Evolutionary conservation across 2,888 invertebrate species (phyloP).

Genomic region (Notocelia uddmanniana): DNA sequence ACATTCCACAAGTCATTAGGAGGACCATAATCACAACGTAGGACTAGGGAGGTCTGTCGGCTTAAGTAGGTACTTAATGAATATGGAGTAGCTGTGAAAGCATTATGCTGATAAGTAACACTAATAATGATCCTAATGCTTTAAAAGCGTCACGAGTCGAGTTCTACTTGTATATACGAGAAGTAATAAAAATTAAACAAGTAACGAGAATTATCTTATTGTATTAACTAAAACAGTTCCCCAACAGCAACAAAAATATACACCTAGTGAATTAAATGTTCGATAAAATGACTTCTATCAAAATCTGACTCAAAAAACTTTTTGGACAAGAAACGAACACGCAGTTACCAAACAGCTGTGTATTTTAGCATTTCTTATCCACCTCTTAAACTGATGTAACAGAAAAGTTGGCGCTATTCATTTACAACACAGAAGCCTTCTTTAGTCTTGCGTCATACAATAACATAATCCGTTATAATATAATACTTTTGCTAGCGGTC

Average conservation of each 20-base stretch:
- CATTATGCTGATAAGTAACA: slow-evolving; percentile 8
- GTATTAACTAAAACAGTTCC: background rate
- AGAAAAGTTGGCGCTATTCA: background rate
- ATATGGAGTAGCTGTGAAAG: slow-evolving; percentile 32
- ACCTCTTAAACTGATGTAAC: background rate
- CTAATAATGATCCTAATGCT: background rate
- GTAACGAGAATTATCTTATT: background rate
- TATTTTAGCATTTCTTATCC: background rate
- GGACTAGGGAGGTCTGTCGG: slow-evolving; percentile 14
- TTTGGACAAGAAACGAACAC: background rate
- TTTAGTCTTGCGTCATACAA: slow-evolving; percentile 16
- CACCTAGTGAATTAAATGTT: too few relatives aligned
- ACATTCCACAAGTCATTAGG: slow-evolving; percentile 40
- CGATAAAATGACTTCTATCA: background rate
- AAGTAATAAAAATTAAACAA: too few relatives aligned
- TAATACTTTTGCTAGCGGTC: slow-evolving; percentile 15
- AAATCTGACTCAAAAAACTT: background rate
- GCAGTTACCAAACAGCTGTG: background rate
- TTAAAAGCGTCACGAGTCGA: background rate
- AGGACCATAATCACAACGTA: slow-evolving; percentile 38
- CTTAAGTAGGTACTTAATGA: slow-evolving; percentile 24
- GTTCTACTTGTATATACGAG: too few relatives aligned
- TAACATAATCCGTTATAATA: slow-evolving; percentile 20
- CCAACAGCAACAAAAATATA: too few relatives aligned
- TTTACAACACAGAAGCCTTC: slow-evolving; percentile 22